A percentile compares a stretch with the other conserved stretches of the same genome.
Conservation (phyloP, 2,888 invertebrate genomes). For the Xestobium rufovillosum region DNA sequence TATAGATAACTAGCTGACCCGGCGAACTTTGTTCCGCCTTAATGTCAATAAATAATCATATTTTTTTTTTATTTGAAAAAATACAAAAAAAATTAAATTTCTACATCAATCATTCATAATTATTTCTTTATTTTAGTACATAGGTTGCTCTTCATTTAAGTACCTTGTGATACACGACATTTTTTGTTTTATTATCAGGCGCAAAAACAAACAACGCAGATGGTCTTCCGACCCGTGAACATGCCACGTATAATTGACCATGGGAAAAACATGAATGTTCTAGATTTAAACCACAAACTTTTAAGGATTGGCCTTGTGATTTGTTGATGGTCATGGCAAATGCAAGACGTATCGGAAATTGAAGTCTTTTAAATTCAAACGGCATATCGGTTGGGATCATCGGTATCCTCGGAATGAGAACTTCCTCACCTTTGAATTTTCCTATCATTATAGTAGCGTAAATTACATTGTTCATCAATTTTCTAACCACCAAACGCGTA, state of each 20-base stretch:
- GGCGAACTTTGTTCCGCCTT: no score
- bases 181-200: no score
- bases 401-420: conserved; percentile 33
- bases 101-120: no score
- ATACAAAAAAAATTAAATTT: no score
- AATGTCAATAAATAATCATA: no score
- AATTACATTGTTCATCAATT: conserved; percentile 19
- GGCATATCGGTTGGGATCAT: conserved; percentile 29
- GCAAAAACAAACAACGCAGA: conserved; percentile 19
- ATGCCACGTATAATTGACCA: conserved; percentile 35
- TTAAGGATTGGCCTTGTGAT: conserved; percentile 36
- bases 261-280: conserved; percentile 33
- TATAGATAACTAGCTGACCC: no score
- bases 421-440: conserved; percentile 22
- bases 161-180: no score
- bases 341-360: conserved; percentile 29
- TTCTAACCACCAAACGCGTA: conserved; percentile 20
- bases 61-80: no score
- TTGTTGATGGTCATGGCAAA: conserved; percentile 36
- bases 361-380: conserved; percentile 27
- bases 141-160: no score
- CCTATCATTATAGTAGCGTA: conserved; percentile 20
- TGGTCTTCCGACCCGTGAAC: conserved; percentile 26
- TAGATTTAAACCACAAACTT: no score
- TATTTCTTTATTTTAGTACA: no score